Conservation (phyloP, 2,888 invertebrate species). For the Drosophila yooni region DNA sequence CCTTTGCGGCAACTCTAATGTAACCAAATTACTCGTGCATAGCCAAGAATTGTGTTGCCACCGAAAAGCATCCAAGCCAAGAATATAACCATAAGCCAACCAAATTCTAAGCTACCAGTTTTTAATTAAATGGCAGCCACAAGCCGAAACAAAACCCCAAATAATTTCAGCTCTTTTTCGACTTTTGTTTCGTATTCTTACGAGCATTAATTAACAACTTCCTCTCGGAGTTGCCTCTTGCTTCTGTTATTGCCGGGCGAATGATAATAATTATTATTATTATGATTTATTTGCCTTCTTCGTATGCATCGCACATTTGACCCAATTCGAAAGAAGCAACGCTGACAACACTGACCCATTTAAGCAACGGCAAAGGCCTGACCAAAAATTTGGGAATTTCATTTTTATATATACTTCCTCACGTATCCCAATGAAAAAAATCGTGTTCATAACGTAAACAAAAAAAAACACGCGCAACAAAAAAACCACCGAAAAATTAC, state of each 20-base stretch:
- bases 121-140: conserved; percentile 51
- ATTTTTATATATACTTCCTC: conserved; percentile 7
- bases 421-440: conserved; percentile 5
- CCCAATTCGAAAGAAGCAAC: conserved; percentile 60
- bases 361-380: conserved; percentile 18
- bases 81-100: conserved; percentile 17
- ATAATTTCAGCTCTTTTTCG: conserved; percentile 39
- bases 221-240: conserved; percentile 46
- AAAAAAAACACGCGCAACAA: conserved; percentile 23
- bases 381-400: conserved; percentile 14
- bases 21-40: conserved; percentile 68
- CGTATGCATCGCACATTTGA: conserved; percentile 68
- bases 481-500: conserved; percentile 4
- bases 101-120: conserved; percentile 26
- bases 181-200: conserved; percentile 35
- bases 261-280: conserved; percentile 54
- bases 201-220: conserved; percentile 74
- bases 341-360: conserved; percentile 73
- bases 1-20: conserved; percentile 51
- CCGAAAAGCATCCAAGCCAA: conserved; percentile 11
- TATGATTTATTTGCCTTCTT: conserved; percentile 57
- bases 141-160: conserved; percentile 23
- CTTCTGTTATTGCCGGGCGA: conserved; percentile 60
- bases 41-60: conserved; percentile 46
- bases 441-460: conserved; percentile 31